Evolutionary conservation across 2,797 vertebrate genomes (phyloP).

Genomic region (Sebastes trivittatus): DNA sequence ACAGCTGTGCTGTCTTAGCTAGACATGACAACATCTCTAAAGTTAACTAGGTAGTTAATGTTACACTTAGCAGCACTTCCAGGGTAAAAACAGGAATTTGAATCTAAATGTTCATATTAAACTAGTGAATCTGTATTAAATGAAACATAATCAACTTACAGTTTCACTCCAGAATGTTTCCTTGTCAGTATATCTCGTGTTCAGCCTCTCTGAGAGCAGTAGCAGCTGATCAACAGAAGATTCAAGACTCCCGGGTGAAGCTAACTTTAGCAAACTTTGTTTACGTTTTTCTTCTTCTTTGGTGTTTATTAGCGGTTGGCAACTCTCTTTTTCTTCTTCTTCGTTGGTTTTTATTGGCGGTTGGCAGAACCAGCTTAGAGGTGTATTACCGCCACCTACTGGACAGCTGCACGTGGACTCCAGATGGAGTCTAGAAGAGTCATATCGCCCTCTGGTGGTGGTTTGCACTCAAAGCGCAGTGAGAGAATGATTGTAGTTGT

Average conservation of each 20-base stretch:
- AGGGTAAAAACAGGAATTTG: neutral
- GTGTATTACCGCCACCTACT: neutral
- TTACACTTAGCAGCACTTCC: neutral
- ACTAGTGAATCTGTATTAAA: neutral
- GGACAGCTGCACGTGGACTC: neutral
- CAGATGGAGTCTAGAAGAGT: neutral
- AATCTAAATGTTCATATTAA: neutral
- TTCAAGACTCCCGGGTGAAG: constrained; percentile 23
- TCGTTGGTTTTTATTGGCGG: too few species aligned
- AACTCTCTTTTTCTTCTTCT: too few species aligned
- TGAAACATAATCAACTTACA: neutral
- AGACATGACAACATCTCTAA: rapidly evolving
- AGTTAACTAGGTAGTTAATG: neutral
- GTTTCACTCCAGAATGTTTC: neutral
- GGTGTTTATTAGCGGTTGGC: too few species aligned
- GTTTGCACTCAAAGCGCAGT: neutral
- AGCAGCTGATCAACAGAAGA: rapidly evolving
- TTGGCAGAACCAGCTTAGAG: neutral
- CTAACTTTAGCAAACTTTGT: neutral
- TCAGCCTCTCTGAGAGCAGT: rapidly evolving
- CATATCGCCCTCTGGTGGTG: neutral
- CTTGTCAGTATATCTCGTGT: neutral
- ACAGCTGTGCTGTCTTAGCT: neutral
- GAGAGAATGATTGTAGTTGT: neutral
- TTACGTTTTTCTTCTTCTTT: neutral